Conservation (phyloP, 2,888 invertebrate species). For the Carcina quercana region DNA sequence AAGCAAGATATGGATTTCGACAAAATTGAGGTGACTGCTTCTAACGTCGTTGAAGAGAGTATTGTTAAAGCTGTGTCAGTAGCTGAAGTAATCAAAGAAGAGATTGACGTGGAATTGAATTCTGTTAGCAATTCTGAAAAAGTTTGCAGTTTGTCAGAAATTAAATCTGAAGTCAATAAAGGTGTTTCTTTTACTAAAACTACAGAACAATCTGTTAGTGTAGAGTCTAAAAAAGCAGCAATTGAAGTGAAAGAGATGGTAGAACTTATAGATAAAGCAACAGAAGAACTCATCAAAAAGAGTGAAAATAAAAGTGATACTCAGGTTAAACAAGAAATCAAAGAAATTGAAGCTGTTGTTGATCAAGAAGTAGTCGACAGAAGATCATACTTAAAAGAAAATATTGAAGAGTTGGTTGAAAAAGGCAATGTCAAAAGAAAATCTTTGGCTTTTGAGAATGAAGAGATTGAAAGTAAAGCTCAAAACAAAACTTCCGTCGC, state of each 20-base stretch:
- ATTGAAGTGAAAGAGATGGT: slow-evolving; percentile 16
- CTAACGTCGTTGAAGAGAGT: slow-evolving; percentile 44
- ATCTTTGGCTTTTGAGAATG: slow-evolving; percentile 22
- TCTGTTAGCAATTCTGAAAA: not conserved
- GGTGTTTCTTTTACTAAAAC: slow-evolving; percentile 8
- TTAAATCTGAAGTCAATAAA: slow-evolving; percentile 13
- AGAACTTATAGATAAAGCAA: slow-evolving; percentile 19
- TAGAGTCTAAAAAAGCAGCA: not conserved
- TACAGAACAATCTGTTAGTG: slow-evolving; percentile 1
- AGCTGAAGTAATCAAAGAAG: slow-evolving; percentile 46
- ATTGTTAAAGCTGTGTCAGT: slow-evolving; percentile 48
- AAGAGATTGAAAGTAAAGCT: slow-evolving; percentile 11
- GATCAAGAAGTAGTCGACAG: slow-evolving; percentile 19
- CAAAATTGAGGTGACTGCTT: slow-evolving; percentile 47
- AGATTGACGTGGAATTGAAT: slow-evolving; percentile 35
- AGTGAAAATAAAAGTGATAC: slow-evolving; percentile 15
- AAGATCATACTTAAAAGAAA: slow-evolving; percentile 22
- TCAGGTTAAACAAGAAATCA: slow-evolving; percentile 17
- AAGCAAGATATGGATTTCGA: slow-evolving; percentile 30
- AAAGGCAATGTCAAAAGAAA: slow-evolving; percentile 26
- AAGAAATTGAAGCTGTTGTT: slow-evolving; percentile 15
- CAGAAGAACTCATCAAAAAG: slow-evolving; percentile 17
- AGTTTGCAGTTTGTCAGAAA: slow-evolving; percentile 2
- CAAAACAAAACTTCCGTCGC: slow-evolving; percentile 6
- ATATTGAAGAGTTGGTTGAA: slow-evolving; percentile 28